Percentiles rank a stretch among this genome's conserved stretches.
Evolutionary conservation across 2,113 vertebrate genomes (phyloP).

Genomic region (Helogale parvula): DNA sequence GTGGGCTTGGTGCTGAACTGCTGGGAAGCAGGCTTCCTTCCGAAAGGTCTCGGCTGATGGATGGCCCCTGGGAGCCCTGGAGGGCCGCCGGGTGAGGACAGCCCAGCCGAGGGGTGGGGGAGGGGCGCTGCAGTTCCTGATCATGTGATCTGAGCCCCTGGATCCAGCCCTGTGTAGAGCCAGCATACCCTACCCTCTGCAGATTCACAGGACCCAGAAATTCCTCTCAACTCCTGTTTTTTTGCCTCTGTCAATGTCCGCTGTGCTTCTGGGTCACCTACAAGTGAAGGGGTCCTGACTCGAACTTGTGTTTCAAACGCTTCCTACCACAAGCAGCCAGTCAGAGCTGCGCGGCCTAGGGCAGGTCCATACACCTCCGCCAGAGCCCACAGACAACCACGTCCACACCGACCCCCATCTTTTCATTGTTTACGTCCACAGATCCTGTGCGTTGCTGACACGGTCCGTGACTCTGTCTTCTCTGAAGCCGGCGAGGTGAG

Average conservation of each 20-base stretch:
- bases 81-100: not conserved
- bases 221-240: accelerated
- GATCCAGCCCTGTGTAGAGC: not conserved
- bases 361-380: not conserved
- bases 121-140: not conserved
- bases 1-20: not conserved
- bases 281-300: not conserved
- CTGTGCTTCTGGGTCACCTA: not conserved
- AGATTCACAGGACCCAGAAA: accelerated
- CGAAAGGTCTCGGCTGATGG: too few relatives aligned
- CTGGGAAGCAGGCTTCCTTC: not conserved
- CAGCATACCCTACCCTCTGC: not conserved
- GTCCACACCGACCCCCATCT: not conserved
- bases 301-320: not conserved
- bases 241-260: not conserved
- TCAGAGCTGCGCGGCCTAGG: not conserved
- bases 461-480: not conserved
- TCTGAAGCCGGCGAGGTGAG: not conserved
- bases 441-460: not conserved
- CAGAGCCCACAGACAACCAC: not conserved
- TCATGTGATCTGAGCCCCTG: not conserved
- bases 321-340: not conserved
- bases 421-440: accelerated
- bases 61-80: not conserved
- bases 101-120: not conserved